Base-by-base conservation (phyloP, 2,113 vertebrate genomes). In the Brachypteracias leptosomus region DNA sequence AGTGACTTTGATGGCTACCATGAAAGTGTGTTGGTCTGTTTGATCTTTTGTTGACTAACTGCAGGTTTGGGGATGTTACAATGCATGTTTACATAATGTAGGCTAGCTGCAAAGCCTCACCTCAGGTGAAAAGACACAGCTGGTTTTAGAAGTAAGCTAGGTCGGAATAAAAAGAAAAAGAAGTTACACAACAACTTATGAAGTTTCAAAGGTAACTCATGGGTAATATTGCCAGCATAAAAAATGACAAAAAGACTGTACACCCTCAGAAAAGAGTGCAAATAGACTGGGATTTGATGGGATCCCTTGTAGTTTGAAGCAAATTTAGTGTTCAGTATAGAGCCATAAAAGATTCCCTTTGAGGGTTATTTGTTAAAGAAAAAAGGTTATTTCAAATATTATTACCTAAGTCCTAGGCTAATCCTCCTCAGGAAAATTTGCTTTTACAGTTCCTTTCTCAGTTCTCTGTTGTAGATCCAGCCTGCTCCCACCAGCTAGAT, bases 1-100 rank as follows among this genome's bases (percentile, higher is more conserved):
- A 79, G 67, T 88, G 90, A 73, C 93, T 97, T 97, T 97, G 96
- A 97, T 95, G 92, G 85, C 88, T 88, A 6, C 95, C 70, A 61
- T 92, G 92, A 96, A 96, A 92, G 61, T 11, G 13, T 40, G 54
- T 82, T 62, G 66, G 38, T 78, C 52, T 13, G 49, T 97, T 97
- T 97, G 97, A 97, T 97, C 96, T 97, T 96, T 94, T 97, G 83
- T 97, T 95, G 95, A 88, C 82, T 87, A 91, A 89, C 82, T 88
- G 85, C 49, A 87, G 77, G 49, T 95, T 83, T 85, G 52, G 76
- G 83, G 88, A 90, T 71, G 77, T 77, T 94, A 94, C 51, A 95
- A 86, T 95, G 24, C 33, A 4, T 86, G 89, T 94, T 96, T 97
- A 93, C 91, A 88, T 61, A 96, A 54, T 66, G 70, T 57, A 90